Base-by-base conservation (phyloP, 2,888 invertebrate genomes). In the Coremacera marginata region DNA sequence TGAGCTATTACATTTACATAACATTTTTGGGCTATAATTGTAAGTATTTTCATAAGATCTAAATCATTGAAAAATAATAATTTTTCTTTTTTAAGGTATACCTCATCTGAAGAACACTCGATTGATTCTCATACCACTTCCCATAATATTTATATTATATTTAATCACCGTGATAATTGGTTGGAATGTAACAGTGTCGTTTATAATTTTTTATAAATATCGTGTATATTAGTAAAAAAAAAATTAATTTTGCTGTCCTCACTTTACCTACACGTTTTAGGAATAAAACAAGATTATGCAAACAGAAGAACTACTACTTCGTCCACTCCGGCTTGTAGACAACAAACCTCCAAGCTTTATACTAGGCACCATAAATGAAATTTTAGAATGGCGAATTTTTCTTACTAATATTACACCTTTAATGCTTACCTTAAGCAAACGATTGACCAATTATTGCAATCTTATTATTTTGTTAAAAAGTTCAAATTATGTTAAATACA, bases 1-100 rank as follows among this genome's bases (percentile, higher is more conserved):
- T 95, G 79, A 91, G 94, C 78, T 99, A 99, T 90, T 99, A 99
- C 88, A 91, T 98, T 80, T 99, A 99, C 89, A 98, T 99, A 84
- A 98, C 98, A 51, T 99, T 99, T 90, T 91, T 99, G 78, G 99
- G 99, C 82, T 99, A 98, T 87, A 97, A 95, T 89, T 95, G 95
- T 96, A 87, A 93, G 94, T 92, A 27, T 70, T 31, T 63, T 57
- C 5, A 55, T 52, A 44, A 51, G 11, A 52, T 44, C 14, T 44
- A 3, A 1, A 2, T 2, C 44, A 44, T 8, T 19, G 60, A 14
- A 51, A 14, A 19, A 62, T 74, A 73, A n/a, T 11, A 27, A 55
- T 44, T 71, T 75, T 70, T 0, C 34, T 76, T 73, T 9, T 77
- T 81, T 31, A 91, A 96, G 96, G 96, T 89, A 91, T 98, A 80